Percentiles rank a stretch among this genome's conserved stretches.
Evolutionary conservation across 92 coral and sea anemone species (phyloP).

Genomic region (Phymanthus crucifer): DNA sequence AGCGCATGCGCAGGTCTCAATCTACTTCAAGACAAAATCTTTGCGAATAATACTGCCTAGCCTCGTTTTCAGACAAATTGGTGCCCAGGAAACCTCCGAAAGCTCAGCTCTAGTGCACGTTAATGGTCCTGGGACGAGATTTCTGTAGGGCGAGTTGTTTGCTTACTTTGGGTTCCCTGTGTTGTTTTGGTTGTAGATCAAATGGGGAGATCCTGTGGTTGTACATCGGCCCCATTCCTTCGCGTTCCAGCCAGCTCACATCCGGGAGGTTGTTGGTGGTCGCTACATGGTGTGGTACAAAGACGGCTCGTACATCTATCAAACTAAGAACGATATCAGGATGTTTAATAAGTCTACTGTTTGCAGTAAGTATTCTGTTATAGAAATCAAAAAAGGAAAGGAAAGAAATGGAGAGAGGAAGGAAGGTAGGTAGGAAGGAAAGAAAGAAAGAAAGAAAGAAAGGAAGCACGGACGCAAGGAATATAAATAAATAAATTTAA

Average conservation of each 20-base stretch:
- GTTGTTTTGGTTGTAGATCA: conserved; percentile 34
- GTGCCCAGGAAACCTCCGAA: no score
- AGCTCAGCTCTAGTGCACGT: no score
- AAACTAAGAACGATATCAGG: conserved; percentile 70
- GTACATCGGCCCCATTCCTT: conserved; percentile 84
- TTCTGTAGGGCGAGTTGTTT: neutral
- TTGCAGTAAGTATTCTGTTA: conserved; percentile 58
- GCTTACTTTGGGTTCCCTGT: neutral
- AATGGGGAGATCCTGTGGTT: conserved; percentile 63
- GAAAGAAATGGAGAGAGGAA: no score
- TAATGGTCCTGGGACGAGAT: no score
- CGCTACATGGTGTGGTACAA: conserved; percentile 71
- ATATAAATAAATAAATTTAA: no score
- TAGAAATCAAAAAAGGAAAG: neutral
- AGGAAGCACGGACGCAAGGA: no score
- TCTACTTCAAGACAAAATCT: neutral
- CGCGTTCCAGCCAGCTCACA: conserved; percentile 79
- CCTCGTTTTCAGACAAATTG: no score
- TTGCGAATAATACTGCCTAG: no score
- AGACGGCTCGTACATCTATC: conserved; percentile 69
- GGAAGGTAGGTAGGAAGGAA: no score
- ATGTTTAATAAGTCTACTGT: conserved; percentile 64
- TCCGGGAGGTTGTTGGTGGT: conserved; percentile 68
- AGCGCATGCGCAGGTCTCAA: neutral
- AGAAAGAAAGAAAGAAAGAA: no score